A percentile compares a stretch with the other conserved stretches of the same genome.
These are phyloP conservation scores for Laterallus jamaicensis DNA, from an alignment of 2,113 vertebrate species.

Conservation along the genomic window DNA sequence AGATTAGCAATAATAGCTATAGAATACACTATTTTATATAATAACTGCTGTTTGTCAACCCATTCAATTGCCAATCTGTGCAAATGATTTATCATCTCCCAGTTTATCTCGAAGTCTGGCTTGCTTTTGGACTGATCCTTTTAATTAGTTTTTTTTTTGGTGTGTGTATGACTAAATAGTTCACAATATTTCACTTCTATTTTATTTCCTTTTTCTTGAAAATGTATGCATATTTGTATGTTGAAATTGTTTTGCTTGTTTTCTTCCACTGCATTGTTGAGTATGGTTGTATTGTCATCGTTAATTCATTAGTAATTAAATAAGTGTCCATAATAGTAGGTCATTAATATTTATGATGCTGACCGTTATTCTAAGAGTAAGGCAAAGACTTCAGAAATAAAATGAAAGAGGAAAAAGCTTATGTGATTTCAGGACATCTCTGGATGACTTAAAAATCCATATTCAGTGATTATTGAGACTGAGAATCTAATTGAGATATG, in stretches of 20 bases:
- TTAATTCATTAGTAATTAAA: background rate
- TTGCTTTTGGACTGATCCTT: background rate
- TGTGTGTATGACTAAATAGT: background rate
- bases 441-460: background rate
- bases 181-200: background rate
- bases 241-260: background rate
- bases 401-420: background rate
- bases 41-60: background rate
- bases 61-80: background rate
- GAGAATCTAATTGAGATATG: background rate
- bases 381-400: background rate
- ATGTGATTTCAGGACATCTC: background rate
- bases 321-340: background rate
- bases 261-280: background rate
- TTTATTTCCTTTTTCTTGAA: background rate
- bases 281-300: background rate
- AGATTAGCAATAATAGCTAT: background rate
- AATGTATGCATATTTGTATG: background rate
- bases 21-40: background rate
- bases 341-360: background rate
- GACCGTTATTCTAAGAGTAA: background rate
- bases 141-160: background rate
- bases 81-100: background rate
- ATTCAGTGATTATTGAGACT: background rate
- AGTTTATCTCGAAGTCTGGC: background rate